phyloP scores from a whole-genome alignment of 2,113 vertebrate genomes.

The Glareola pratincola region DNA sequence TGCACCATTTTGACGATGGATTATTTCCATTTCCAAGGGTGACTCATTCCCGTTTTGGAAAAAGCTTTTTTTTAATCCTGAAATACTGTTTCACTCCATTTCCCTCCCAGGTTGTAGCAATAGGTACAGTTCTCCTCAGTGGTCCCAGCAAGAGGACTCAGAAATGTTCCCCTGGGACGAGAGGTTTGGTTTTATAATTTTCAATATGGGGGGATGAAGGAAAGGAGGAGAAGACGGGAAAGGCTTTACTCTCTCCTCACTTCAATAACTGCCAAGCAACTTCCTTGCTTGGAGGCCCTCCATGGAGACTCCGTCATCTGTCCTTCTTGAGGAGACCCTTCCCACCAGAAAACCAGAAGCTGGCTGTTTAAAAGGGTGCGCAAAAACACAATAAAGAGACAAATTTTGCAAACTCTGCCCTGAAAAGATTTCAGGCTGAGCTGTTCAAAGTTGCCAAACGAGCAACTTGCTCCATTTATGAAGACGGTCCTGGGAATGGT shows the following conservation, averaged over 20 bases:
- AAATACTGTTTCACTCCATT: not conserved
- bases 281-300: not conserved
- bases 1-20: not conserved
- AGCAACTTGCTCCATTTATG: not conserved
- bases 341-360: not conserved
- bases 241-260: not conserved
- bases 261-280: not conserved
- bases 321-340: not conserved
- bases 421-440: not conserved
- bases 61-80: not conserved
- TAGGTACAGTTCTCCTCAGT: not conserved
- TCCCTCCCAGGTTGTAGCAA: not conserved
- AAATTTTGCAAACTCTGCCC: not conserved
- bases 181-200: not conserved
- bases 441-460: not conserved
- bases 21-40: not conserved
- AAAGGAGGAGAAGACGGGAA: not conserved
- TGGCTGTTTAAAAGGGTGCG: not conserved
- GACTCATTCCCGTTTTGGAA: not conserved
- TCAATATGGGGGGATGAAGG: not conserved
- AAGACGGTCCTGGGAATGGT: not conserved
- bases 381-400: not conserved
- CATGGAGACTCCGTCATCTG: no score
- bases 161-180: not conserved
- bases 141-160: not conserved